These are phyloP conservation scores for Carlito syrichta DNA, from an alignment of 2,113 vertebrate species.

Conservation along the genomic window DNA sequence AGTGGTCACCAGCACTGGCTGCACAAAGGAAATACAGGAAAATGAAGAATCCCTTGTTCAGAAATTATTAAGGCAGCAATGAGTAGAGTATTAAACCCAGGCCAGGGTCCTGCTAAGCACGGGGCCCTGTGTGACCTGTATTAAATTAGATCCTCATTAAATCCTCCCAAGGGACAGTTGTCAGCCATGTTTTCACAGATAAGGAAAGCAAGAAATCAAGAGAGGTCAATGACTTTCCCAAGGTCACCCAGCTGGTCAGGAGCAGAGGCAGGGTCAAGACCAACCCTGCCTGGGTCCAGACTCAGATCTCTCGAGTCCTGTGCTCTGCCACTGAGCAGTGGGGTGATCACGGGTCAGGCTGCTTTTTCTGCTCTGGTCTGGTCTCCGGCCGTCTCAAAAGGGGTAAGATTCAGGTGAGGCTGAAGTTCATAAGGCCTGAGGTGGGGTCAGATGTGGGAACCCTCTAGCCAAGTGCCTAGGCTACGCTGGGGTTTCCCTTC, in stretches of 20 bases:
- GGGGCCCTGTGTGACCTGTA: background rate
- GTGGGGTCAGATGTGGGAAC: background rate
- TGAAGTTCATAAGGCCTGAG: background rate
- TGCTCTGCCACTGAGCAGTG: background rate
- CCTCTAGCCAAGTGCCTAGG: background rate
- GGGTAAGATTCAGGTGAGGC: background rate
- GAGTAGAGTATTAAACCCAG: background rate
- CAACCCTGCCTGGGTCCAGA: background rate
- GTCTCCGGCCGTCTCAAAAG: background rate
- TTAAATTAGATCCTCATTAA: constrained; percentile 18
- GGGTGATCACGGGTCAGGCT: background rate
- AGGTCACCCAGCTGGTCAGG: background rate
- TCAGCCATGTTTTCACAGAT: constrained; percentile 5
- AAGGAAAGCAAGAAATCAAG: constrained; percentile 14
- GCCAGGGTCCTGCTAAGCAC: background rate
- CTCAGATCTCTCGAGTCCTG: background rate
- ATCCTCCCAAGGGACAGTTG: background rate
- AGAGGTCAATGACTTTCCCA: background rate
- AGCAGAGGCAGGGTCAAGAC: background rate
- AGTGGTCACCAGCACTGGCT: background rate
- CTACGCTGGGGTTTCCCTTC: background rate
- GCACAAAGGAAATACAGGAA: background rate
- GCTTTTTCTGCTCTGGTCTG: background rate
- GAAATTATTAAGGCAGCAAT: background rate
- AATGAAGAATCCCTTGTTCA: background rate